A percentile compares a stretch with the other conserved stretches of the same genome.
These are phyloP conservation scores for Drosophila sp. DNA, from an alignment of 1,140 invertebrate genomes.

Conservation along the genomic window DNA sequence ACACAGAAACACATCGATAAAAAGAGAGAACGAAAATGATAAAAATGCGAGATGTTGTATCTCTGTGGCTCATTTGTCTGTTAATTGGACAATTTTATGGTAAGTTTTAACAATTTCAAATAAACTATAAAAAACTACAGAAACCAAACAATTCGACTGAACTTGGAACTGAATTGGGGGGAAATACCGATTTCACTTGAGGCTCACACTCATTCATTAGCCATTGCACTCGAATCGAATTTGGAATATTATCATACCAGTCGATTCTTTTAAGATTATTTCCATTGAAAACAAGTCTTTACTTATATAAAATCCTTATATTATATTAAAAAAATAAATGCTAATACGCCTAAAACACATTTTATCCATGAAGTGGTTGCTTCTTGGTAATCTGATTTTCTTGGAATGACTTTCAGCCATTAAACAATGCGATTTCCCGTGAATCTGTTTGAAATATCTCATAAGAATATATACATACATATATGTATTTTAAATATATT, in stretches of 20 bases:
- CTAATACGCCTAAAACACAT: too few relatives aligned
- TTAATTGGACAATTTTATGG: constrained; percentile 62
- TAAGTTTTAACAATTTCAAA: constrained; percentile 39
- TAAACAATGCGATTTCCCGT: neutral
- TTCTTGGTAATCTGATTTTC: too few relatives aligned
- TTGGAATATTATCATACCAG: too few relatives aligned
- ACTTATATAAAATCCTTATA: too few relatives aligned
- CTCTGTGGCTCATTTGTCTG: constrained; percentile 64
- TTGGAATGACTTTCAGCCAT: too few relatives aligned
- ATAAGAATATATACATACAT: neutral
- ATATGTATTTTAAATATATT: neutral
- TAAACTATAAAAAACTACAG: neutral
- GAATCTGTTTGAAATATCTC: too few relatives aligned
- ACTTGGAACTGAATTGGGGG: neutral
- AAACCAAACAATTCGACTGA: neutral
- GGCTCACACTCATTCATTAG: neutral
- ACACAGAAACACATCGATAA: neutral
- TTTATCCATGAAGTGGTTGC: too few relatives aligned
- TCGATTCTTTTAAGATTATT: too few relatives aligned
- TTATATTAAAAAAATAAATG: too few relatives aligned
- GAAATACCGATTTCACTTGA: neutral
- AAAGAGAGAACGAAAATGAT: constrained; percentile 18
- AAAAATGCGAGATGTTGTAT: constrained; percentile 59
- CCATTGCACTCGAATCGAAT: neutral
- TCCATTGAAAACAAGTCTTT: too few relatives aligned